These are phyloP conservation scores for Azorinus chamasolen DNA, from an alignment of 2,888 invertebrate genomes.

Conservation along the genomic window DNA sequence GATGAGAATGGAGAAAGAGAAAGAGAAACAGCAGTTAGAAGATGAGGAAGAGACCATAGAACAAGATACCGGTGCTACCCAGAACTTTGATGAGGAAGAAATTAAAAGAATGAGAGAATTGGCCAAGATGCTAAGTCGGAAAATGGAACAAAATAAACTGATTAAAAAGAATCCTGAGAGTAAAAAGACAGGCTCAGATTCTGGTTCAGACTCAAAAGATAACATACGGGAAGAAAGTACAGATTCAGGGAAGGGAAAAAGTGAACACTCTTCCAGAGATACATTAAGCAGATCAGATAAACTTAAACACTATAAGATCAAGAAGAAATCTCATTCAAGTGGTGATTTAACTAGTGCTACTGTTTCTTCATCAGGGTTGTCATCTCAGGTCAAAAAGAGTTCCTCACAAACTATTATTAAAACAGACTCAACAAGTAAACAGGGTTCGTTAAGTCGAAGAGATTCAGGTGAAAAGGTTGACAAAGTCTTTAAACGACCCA, in stretches of 20 bases:
- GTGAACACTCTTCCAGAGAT: slow-evolving; percentile 4
- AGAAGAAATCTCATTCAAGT: slow-evolving; percentile 24
- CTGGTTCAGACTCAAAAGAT: background rate
- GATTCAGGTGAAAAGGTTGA: no score
- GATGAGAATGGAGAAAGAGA: slow-evolving; percentile 59
- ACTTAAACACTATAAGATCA: slow-evolving; percentile 52
- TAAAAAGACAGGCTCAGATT: background rate
- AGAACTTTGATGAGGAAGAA: slow-evolving; percentile 72
- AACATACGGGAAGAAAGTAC: no score
- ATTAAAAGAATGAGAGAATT: slow-evolving; percentile 80
- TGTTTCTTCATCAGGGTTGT: background rate
- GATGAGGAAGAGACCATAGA: slow-evolving; percentile 29
- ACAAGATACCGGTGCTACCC: slow-evolving; percentile 56
- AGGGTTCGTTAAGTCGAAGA: no score
- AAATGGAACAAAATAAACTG: slow-evolving; percentile 79
- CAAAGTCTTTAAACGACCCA: slow-evolving; percentile 10
- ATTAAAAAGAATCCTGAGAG: background rate
- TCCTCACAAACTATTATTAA: no score
- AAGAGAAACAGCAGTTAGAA: slow-evolving; percentile 69
- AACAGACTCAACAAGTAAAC: no score
- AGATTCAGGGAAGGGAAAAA: slow-evolving; percentile 16
- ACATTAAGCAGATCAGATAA: slow-evolving; percentile 34
- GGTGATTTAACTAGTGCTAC: background rate
- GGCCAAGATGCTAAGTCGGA: slow-evolving; percentile 83
- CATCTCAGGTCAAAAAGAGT: no score